Conservation (phyloP, 2,888 invertebrate species). For the Microchrysa polita region DNA sequence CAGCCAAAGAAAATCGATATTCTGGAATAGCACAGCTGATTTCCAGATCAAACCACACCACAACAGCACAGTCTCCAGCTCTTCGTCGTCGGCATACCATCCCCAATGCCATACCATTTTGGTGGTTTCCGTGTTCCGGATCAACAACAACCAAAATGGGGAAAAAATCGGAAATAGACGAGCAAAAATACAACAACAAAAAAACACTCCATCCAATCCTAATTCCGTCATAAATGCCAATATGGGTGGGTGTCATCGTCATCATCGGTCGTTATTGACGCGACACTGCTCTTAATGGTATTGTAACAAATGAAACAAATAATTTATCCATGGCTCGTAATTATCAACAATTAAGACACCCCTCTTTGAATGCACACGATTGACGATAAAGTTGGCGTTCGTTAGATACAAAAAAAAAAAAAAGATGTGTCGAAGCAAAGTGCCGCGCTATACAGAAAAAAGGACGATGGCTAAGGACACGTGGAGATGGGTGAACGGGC, state of each 20-base stretch:
- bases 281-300: constrained; percentile 15
- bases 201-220: no score
- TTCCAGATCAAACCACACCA: constrained; percentile 16
- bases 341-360: constrained; percentile 34
- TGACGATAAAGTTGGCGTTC: constrained; percentile 31
- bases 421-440: not conserved
- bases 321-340: constrained; percentile 31
- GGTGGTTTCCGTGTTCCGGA: not conserved
- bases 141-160: not conserved
- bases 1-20: constrained; percentile 28
- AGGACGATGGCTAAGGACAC: no score
- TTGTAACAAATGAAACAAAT: constrained; percentile 26
- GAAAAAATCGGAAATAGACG: no score
- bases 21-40: constrained; percentile 29
- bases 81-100: not conserved
- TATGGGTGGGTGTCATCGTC: no score
- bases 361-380: constrained; percentile 13
- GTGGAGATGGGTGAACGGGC: no score
- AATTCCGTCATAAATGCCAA: not conserved
- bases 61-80: no score
- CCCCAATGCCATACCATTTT: not conserved
- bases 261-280: no score
- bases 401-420: constrained; percentile 18
- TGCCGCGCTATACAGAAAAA: no score
- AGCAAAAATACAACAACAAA: no score